Conservation (phyloP, 2,888 invertebrate genomes). For the Lamproptera curius region DNA sequence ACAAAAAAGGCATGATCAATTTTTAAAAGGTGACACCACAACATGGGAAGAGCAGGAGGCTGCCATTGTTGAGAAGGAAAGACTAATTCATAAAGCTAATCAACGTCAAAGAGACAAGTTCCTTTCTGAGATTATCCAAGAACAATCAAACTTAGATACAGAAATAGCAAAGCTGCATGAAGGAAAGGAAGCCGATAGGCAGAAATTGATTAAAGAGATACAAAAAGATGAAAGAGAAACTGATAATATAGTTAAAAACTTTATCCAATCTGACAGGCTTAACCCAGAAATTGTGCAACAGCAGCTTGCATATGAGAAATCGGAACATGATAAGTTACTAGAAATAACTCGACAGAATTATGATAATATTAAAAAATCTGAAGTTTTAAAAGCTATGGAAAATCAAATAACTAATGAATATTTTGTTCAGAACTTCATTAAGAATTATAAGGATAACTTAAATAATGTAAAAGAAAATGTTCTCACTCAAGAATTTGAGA, state of each 20-base stretch:
- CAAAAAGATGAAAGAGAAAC: constrained; percentile 82
- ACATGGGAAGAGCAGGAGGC: constrained; percentile 82
- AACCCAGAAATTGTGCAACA: constrained; percentile 80
- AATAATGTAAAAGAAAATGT: constrained; percentile 82
- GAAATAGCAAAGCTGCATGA: constrained; percentile 84
- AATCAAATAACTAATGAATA: constrained; percentile 82
- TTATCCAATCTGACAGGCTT: constrained; percentile 78
- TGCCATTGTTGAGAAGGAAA: constrained; percentile 80
- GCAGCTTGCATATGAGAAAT: constrained; percentile 81
- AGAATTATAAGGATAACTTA: constrained; percentile 80
- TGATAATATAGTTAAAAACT: constrained; percentile 79
- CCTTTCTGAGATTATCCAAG: constrained; percentile 67
- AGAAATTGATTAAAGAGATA: constrained; percentile 78
- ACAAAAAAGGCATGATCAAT: constrained; percentile 50
- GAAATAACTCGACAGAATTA: constrained; percentile 78
- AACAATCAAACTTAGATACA: constrained; percentile 81
- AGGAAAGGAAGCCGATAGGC: constrained; percentile 80
- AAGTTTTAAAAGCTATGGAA: constrained; percentile 85
- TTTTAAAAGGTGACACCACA: constrained; percentile 44
- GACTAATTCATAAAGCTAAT: constrained; percentile 79
- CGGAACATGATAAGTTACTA: constrained; percentile 82
- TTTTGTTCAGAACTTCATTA: constrained; percentile 76
- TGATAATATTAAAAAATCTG: constrained; percentile 80
- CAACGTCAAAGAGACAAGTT: constrained; percentile 81
- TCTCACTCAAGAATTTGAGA: constrained; percentile 76